Conservation (phyloP, 2,888 invertebrate species). For the Drosophila gaucha region DNA sequence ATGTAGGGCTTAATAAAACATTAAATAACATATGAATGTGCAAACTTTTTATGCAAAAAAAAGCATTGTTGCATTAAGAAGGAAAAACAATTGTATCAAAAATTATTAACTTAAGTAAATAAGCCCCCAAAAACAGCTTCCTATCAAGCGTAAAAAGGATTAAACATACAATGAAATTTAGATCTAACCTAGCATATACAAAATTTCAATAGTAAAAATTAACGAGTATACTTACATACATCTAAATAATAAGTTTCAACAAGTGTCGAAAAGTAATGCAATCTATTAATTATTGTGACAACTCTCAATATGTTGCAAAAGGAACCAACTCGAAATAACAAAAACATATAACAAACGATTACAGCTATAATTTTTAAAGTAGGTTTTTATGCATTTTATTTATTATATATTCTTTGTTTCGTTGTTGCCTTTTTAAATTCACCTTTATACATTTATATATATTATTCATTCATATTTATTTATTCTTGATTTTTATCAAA, state of each 20-base stretch:
- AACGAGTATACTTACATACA: slow-evolving; percentile 29
- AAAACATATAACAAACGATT: neutral
- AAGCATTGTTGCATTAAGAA: slow-evolving; percentile 14
- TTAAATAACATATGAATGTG: slow-evolving; percentile 17
- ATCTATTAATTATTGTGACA: slow-evolving; percentile 28
- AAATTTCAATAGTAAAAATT: slow-evolving; percentile 58
- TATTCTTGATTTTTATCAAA: slow-evolving; percentile 31
- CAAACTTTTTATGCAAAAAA: slow-evolving; percentile 23
- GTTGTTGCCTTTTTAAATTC: slow-evolving; percentile 31
- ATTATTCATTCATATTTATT: slow-evolving; percentile 37
- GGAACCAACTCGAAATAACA: slow-evolving; percentile 54
- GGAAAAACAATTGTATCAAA: slow-evolving; percentile 14
- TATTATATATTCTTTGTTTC: slow-evolving; percentile 38
- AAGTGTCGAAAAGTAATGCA: slow-evolving; percentile 23
- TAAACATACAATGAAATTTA: slow-evolving; percentile 49
- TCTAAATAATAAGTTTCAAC: slow-evolving; percentile 24
- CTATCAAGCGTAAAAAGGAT: slow-evolving; percentile 47
- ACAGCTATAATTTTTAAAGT: slow-evolving; percentile 15
- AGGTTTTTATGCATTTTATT: slow-evolving; percentile 34
- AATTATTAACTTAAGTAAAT: slow-evolving; percentile 20
- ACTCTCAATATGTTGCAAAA: slow-evolving; percentile 18
- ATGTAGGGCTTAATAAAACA: slow-evolving; percentile 15
- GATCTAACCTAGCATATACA: slow-evolving; percentile 49
- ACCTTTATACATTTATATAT: slow-evolving; percentile 19
- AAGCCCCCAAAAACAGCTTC: slow-evolving; percentile 38